Evolutionary conservation across 2,113 vertebrate species (phyloP).

Genomic region (pig (Sus scrofa)): T2T-Sscrofa CM000817.6:125131001-125131500

Average conservation of each 20-base stretch:
- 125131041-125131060: not conserved
- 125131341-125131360: not conserved
- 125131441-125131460: not conserved
- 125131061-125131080: not conserved
- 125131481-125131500: not conserved
- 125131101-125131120: not conserved
- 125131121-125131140: not conserved
- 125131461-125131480: not conserved
- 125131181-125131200: not conserved
- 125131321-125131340: not conserved
- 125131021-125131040: not conserved
- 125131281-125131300: not conserved
- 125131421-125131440: too few species aligned
- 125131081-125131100: not conserved
- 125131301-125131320: not conserved
- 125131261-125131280: not conserved
- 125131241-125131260: not conserved
- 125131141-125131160: not conserved
- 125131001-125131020: not conserved
- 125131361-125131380: not conserved
- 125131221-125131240: not conserved
- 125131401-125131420: not conserved
- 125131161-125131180: not conserved
- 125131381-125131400: not conserved
- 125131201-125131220: not conserved